Evolutionary conservation across 92 coral and sea anemone genomes (phyloP).

Genomic region (Parazoanthus atlanticus): DNA sequence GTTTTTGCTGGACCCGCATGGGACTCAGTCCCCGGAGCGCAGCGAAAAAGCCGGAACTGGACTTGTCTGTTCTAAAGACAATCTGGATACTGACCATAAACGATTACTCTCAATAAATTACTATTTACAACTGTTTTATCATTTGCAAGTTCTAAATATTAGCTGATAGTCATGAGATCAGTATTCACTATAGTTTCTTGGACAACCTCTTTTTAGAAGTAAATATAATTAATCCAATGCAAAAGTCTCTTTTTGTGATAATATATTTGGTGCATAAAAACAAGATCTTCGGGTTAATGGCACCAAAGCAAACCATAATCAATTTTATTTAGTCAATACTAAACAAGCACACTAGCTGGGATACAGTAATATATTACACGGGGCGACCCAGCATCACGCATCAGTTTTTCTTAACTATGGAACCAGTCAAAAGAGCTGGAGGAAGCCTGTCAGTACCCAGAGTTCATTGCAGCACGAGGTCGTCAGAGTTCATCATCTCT

Average conservation of each 20-base stretch:
- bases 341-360: background rate
- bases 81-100: too few relatives aligned
- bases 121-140: background rate
- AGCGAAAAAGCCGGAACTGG: too few relatives aligned
- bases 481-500: conserved; percentile 64
- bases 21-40: too few relatives aligned
- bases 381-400: background rate
- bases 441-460: background rate
- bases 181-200: background rate
- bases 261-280: background rate
- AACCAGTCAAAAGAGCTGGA: background rate
- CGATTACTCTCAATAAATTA: background rate
- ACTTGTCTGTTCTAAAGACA: background rate
- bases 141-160: background rate
- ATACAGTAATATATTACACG: too few relatives aligned
- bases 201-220: background rate
- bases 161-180: background rate
- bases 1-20: too few relatives aligned
- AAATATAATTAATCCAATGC: background rate
- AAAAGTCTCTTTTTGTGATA: background rate
- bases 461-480: conserved; percentile 62
- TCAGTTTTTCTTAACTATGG: background rate
- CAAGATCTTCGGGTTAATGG: background rate
- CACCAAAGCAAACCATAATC: background rate
- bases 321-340: too few relatives aligned